These are phyloP conservation scores for Brenthis hecate DNA, from an alignment of 2,888 invertebrate genomes.

Conservation along the genomic window DNA sequence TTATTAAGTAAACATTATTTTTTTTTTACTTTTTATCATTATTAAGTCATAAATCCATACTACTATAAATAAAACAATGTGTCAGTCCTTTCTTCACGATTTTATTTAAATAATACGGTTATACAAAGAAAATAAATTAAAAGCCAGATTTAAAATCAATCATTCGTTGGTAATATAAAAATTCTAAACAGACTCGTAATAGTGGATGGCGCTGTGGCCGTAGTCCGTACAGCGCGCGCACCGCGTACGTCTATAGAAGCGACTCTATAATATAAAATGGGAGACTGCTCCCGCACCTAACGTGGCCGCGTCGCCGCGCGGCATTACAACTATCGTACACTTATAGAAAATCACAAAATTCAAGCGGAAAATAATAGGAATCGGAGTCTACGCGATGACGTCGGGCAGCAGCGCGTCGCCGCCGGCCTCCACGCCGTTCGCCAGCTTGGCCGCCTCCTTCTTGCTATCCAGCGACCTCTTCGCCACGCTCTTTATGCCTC, in stretches of 20 bases:
- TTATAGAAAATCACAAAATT: slow-evolving; percentile 82
- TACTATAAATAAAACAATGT: slow-evolving; percentile 78
- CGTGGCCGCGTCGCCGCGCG: slow-evolving; percentile 71
- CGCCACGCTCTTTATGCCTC: slow-evolving; percentile 50
- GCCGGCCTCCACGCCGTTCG: slow-evolving; percentile 63
- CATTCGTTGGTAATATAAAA: slow-evolving; percentile 82
- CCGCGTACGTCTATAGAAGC: slow-evolving; percentile 68
- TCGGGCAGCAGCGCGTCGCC: slow-evolving; percentile 72
- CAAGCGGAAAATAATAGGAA: slow-evolving; percentile 81
- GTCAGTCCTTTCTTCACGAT: slow-evolving; percentile 74
- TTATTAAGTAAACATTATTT: slow-evolving; percentile 68
- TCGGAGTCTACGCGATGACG: slow-evolving; percentile 74
- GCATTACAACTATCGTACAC: slow-evolving; percentile 77
- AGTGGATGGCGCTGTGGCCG: slow-evolving; percentile 53
- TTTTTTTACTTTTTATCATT: slow-evolving; percentile 48
- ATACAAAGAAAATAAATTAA: slow-evolving; percentile 82
- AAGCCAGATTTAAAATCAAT: slow-evolving; percentile 79
- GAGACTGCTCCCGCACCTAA: slow-evolving; percentile 76
- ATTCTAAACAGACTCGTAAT: slow-evolving; percentile 80
- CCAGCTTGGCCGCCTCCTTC: slow-evolving; percentile 46
- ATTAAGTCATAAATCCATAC: slow-evolving; percentile 59
- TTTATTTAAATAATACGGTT: slow-evolving; percentile 81
- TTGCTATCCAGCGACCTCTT: slow-evolving; percentile 44
- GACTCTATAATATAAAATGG: slow-evolving; percentile 79
- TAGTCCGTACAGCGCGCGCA: slow-evolving; percentile 18